Conservation (phyloP, 2,888 invertebrate genomes). For the Polietes domitor region DNA sequence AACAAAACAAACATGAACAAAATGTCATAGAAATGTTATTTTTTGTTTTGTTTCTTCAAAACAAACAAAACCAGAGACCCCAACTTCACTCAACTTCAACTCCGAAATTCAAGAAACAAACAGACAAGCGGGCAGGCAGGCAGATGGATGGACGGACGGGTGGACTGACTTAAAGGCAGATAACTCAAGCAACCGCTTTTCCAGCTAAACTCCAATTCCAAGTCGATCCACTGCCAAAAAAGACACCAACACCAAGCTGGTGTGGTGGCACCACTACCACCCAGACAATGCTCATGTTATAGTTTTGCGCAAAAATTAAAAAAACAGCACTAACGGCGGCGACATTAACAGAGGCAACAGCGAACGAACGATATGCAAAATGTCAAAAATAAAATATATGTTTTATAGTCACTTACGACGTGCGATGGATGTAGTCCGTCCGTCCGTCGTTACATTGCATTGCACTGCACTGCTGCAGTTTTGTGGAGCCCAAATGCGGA, state of each 20-base stretch:
- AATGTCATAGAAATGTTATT: conserved; percentile 66
- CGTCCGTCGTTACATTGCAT: background rate
- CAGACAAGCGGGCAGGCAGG: conserved; percentile 1
- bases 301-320: conserved; percentile 22
- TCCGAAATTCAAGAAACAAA: background rate
- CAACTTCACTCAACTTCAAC: conserved; percentile 15
- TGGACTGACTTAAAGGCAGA: no score
- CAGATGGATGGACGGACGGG: no score
- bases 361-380: conserved; percentile 55
- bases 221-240: background rate
- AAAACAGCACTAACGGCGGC: conserved; percentile 26
- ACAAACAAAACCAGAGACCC: conserved; percentile 9
- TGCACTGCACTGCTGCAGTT: no score
- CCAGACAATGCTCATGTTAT: conserved; percentile 34
- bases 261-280: no score
- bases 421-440: no score
- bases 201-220: no score
- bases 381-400: conserved; percentile 59
- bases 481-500: conserved; percentile 12
- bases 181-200: no score
- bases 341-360: background rate
- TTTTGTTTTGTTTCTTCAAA: conserved; percentile 51
- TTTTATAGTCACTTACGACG: conserved; percentile 69
- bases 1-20: conserved; percentile 55
- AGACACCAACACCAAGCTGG: no score